phyloP scores from a whole-genome alignment of 1,140 invertebrate genomes.

The Calosoma granatense region DNA sequence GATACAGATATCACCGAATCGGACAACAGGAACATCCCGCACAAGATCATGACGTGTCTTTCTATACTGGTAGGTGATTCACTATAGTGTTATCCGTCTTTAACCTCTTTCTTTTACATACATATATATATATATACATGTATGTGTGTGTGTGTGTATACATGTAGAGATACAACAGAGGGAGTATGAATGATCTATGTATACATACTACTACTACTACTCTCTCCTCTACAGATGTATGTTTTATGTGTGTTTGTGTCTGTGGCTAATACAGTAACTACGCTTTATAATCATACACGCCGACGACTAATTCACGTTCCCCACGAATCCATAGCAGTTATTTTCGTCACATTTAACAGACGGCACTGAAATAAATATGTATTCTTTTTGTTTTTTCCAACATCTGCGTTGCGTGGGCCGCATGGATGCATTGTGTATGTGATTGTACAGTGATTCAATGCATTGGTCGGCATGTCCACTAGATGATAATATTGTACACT shows the following conservation, averaged over 20 bases:
- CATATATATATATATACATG: too few species aligned
- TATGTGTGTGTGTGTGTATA: too few species aligned
- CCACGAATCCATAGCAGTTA: background rate
- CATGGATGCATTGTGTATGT: conserved; percentile 16
- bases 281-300: background rate
- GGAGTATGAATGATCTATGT: too few species aligned
- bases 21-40: conserved; percentile 29
- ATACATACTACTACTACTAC: too few species aligned
- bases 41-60: conserved; percentile 38
- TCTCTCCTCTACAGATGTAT: too few species aligned
- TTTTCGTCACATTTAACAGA: conserved; percentile 10
- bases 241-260: too few species aligned
- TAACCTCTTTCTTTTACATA: background rate
- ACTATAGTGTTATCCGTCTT: conserved; percentile 11
- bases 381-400: conserved; percentile 16
- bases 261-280: too few species aligned
- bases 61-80: conserved; percentile 37
- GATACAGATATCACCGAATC: conserved; percentile 36
- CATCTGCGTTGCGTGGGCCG: conserved; percentile 19
- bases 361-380: conserved; percentile 23
- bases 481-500: background rate
- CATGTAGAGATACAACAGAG: too few species aligned
- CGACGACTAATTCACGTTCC: background rate
- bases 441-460: conserved; percentile 17
- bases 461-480: conserved; percentile 15